Percentiles rank a stretch among this genome's conserved stretches.
Conservation (phyloP, 1,140 invertebrate species). For the Ceratina australensis region DNA sequence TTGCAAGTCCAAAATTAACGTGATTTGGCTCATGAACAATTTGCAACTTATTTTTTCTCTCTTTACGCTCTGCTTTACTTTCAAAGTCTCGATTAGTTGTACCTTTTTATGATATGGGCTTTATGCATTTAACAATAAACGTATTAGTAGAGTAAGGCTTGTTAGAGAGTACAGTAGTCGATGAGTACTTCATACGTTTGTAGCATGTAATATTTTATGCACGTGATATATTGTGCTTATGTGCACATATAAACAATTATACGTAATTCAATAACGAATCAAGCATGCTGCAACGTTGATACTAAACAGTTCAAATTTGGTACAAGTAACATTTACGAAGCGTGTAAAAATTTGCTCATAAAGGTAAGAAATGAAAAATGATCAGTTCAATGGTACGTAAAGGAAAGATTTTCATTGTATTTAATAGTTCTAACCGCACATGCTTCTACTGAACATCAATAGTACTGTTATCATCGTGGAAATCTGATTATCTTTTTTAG, state of each 20-base stretch:
- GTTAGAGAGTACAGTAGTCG: constrained; percentile 6
- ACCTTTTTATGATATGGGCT: constrained; percentile 13
- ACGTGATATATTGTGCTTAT: constrained; percentile 39
- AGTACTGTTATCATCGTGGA: constrained; percentile 43
- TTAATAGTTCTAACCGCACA: not conserved
- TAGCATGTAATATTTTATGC: constrained; percentile 46
- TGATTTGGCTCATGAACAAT: not conserved
- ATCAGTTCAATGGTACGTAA: constrained; percentile 16
- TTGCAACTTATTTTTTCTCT: constrained; percentile 4
- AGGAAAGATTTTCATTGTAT: constrained; percentile 27
- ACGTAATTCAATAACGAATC: constrained; percentile 35
- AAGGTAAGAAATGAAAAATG: constrained; percentile 33
- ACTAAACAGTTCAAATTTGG: constrained; percentile 30
- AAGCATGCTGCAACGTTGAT: constrained; percentile 36
- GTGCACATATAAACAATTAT: constrained; percentile 33
- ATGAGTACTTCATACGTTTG: constrained; percentile 15
- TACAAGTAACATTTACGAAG: not conserved
- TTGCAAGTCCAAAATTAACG: constrained; percentile 3
- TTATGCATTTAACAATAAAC: constrained; percentile 9
- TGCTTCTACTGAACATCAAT: constrained; percentile 3
- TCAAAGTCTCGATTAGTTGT: constrained; percentile 7
- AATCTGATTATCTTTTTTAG: constrained; percentile 71
- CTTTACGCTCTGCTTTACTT: constrained; percentile 21
- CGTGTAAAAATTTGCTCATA: not conserved
- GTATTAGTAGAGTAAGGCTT: constrained; percentile 24